These are phyloP conservation scores for Gymnodraco acuticeps DNA, from an alignment of 2,797 vertebrate species.

Conservation along the genomic window DNA sequence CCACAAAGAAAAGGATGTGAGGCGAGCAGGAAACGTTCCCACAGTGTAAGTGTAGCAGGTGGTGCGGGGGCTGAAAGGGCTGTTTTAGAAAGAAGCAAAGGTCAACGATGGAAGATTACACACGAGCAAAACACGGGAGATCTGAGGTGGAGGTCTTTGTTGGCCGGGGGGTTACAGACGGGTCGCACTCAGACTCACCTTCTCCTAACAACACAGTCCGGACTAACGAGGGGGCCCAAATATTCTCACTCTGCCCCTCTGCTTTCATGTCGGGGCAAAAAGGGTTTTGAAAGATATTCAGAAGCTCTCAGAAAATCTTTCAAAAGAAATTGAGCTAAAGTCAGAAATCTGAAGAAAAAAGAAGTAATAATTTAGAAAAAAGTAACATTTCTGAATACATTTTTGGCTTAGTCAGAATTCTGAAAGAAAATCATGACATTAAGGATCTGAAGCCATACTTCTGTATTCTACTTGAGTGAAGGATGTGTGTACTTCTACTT, in stretches of 20 bases:
- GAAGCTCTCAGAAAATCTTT: too few relatives aligned
- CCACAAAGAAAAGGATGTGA: slow-evolving; percentile 21
- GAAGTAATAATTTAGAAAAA: too few relatives aligned
- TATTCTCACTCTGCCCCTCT: slow-evolving; percentile 38
- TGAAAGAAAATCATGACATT: too few relatives aligned
- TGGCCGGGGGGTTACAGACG: slow-evolving; percentile 59
- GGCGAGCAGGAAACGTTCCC: slow-evolving; percentile 65
- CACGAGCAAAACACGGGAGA: slow-evolving; percentile 60
- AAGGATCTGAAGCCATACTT: too few relatives aligned
- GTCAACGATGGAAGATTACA: slow-evolving; percentile 65
- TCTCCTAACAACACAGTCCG: slow-evolving; percentile 24
- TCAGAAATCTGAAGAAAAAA: too few relatives aligned
- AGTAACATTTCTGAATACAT: too few relatives aligned
- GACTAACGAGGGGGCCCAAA: slow-evolving; percentile 38
- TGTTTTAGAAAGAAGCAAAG: slow-evolving; percentile 59
- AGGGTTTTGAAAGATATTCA: too few relatives aligned
- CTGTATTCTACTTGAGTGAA: too few relatives aligned
- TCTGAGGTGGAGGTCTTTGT: slow-evolving; percentile 45
- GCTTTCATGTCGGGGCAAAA: too few relatives aligned
- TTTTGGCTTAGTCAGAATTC: too few relatives aligned
- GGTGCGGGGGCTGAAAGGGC: slow-evolving; percentile 13
- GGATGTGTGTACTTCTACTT: too few relatives aligned
- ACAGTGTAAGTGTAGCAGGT: slow-evolving; percentile 78
- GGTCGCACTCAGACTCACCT: slow-evolving; percentile 42
- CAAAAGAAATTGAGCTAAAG: too few relatives aligned